Percentiles rank a stretch among this genome's conserved stretches.
phyloP scores from a whole-genome alignment of 2,113 vertebrate species.

The Pollimyrus isidori region DNA sequence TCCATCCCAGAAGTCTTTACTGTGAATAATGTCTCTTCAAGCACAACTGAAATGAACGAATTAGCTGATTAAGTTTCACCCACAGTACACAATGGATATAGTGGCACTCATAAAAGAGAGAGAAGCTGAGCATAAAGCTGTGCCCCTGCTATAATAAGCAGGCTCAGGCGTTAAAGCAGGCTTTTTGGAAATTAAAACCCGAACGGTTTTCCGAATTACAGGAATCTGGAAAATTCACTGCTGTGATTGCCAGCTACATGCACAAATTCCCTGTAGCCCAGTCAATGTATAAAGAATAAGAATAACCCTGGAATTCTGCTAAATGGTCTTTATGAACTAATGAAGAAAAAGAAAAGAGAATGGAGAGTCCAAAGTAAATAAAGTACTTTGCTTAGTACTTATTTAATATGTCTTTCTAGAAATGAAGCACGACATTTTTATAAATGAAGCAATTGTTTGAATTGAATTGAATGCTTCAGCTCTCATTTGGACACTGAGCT shows the following conservation, averaged over 20 bases:
- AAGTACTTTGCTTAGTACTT: not conserved
- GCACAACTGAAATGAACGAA: not conserved
- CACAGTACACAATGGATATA: not conserved
- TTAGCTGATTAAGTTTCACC: not conserved
- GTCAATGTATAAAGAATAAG: not conserved
- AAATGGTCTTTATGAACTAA: not conserved
- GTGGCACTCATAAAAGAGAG: not conserved
- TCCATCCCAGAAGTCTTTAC: not conserved
- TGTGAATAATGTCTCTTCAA: constrained; percentile 6
- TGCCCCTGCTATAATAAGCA: not conserved
- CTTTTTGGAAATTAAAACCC: not conserved
- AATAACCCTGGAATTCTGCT: not conserved
- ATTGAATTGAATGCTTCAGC: not conserved
- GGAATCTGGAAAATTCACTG: not conserved
- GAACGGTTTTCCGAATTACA: not conserved
- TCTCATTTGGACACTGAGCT: not conserved
- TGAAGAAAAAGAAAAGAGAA: not conserved
- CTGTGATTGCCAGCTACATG: not conserved
- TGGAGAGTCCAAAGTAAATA: not conserved
- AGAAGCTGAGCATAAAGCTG: not conserved
- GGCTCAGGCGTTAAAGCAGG: not conserved
- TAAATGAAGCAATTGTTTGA: not conserved
- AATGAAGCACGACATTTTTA: not conserved
- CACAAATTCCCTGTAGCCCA: not conserved
- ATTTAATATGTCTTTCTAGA: not conserved